A percentile compares a stretch with the other conserved stretches of the same genome.
phyloP scores from a whole-genome alignment of 2,888 invertebrate genomes.

The Pecten maximus region DNA sequence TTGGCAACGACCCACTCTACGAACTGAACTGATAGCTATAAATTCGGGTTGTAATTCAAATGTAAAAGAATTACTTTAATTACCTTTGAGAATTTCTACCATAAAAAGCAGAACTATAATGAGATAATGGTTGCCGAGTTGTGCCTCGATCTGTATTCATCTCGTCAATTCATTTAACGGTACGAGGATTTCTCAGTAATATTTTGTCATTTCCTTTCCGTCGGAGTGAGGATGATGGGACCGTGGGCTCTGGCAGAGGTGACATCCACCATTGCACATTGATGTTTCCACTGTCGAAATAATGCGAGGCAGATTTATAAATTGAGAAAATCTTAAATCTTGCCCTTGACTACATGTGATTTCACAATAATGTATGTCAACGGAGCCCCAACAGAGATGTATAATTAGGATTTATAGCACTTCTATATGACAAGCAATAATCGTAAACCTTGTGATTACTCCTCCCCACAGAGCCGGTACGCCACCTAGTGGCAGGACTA shows the following conservation, averaged over 20 bases:
- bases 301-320: slow-evolving; percentile 24
- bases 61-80: slow-evolving; percentile 26
- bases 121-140: slow-evolving; percentile 5
- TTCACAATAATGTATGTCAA: slow-evolving; percentile 32
- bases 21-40: not conserved
- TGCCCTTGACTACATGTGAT: slow-evolving; percentile 33
- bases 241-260: not conserved
- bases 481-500: slow-evolving; percentile 39
- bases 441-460: slow-evolving; percentile 20
- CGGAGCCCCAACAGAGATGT: slow-evolving; percentile 11
- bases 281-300: not conserved
- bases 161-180: slow-evolving; percentile 30
- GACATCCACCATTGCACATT: not conserved
- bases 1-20: not conserved
- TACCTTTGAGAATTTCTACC: not conserved
- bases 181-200: not conserved
- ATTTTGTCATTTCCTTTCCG: slow-evolving; percentile 26
- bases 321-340: slow-evolving; percentile 32
- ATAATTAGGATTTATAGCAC: slow-evolving; percentile 31
- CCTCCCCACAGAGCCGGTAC: slow-evolving; percentile 9
- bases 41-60: slow-evolving; percentile 18
- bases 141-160: slow-evolving; percentile 20
- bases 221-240: slow-evolving; percentile 9
- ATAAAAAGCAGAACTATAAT: slow-evolving; percentile 19
- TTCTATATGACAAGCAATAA: slow-evolving; percentile 25